Evolutionary conservation across 2,888 invertebrate species (phyloP), one percentile per base, ranked within the genome.

Genomic region (Dusona sp.): DNA sequence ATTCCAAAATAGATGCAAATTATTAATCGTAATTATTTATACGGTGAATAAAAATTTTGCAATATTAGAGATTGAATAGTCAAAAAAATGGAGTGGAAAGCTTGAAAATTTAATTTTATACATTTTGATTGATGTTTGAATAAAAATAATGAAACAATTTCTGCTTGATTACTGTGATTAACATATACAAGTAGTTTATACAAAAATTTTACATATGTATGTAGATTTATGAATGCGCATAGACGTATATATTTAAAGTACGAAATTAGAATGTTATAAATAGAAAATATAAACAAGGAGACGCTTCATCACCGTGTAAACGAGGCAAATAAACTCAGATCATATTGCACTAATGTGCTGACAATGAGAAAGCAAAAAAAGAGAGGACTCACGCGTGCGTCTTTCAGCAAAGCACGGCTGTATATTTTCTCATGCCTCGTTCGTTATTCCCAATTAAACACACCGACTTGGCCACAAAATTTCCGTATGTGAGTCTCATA

Each of bases 241-340:
- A 0, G 0, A n/a, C 72, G n/a, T n/a, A 74, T 22, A 38, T 29
- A 36, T n/a, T 38, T 42, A 33, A 67, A 57, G 48, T 51, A 64
- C 36, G 16, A 48, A 84, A 84, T 74, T 54, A 57, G 33, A 33
- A 67, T 54, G 64, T 81, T 81, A 81, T 81, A 67, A 85, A 81
- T 85, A 85, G 85, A 77, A 54, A 73, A 85, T 73, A 78, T 78
- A 57, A 78, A 22, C 68, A 73, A 73, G 73, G 51, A 79, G 54
- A 68, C 42, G 57, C 36, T n/a, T 13, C 33, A 65, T 33, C 36
- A 64, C n/a, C 33, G 54, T 33, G 70, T 16, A 36, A 54, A 67
- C 29, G 78, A 67, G 54, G 38, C 57, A 57, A 73, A 73, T 81
- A 48, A 67, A 85, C 81, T 78, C 16, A 13, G 54, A 65, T 68